These are phyloP conservation scores for Todiramphus saurophagus DNA, from an alignment of 2,113 vertebrate species.

Conservation along the genomic window DNA sequence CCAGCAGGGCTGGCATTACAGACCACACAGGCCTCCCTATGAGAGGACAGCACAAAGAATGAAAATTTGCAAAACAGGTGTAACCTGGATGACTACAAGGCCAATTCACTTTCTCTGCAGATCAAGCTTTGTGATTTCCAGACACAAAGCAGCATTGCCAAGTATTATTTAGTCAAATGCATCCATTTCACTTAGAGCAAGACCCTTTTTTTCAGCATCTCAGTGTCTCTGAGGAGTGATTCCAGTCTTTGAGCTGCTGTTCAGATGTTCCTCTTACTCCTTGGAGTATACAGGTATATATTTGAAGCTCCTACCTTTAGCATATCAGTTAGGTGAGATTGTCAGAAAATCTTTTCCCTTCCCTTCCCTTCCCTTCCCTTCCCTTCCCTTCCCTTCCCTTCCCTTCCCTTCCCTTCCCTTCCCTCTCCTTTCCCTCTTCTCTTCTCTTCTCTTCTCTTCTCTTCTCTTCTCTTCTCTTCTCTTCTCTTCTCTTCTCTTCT, in stretches of 20 bases:
- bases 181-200: neutral
- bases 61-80: neutral
- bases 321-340: neutral
- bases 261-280: neutral
- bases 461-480: neutral
- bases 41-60: neutral
- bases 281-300: neutral
- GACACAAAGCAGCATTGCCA: neutral
- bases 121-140: neutral
- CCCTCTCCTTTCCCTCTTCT: neutral
- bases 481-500: neutral
- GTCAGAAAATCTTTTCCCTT: neutral
- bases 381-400: neutral
- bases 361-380: neutral
- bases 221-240: neutral
- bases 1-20: neutral
- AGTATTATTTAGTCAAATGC: neutral
- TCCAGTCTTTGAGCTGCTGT: neutral
- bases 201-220: neutral
- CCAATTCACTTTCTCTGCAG: neutral
- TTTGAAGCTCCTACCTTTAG: neutral
- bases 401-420: neutral
- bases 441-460: neutral
- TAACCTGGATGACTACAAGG: neutral
- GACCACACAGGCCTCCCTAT: fast-evolving